These are phyloP conservation scores for Nothoprocta pentlandii DNA, from an alignment of 2,113 vertebrate genomes.

Conservation along the genomic window DNA sequence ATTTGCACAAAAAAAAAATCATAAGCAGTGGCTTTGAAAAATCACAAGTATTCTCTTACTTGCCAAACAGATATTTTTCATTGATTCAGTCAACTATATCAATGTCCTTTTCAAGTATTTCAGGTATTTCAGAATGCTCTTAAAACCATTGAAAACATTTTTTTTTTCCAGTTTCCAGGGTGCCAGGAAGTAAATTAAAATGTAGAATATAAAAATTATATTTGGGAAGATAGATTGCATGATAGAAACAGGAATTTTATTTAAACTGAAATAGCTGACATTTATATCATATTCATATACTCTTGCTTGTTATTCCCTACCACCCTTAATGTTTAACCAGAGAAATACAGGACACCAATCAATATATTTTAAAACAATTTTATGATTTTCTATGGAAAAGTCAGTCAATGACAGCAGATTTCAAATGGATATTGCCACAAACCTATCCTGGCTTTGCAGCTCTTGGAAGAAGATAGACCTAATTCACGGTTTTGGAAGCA, in stretches of 20 bases:
- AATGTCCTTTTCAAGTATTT: not conserved
- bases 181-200: not conserved
- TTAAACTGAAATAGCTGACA: not conserved
- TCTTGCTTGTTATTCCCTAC: not conserved
- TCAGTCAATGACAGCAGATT: not conserved
- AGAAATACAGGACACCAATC: not conserved
- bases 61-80: not conserved
- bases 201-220: not conserved
- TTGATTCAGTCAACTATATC: not conserved
- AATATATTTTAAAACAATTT: not conserved
- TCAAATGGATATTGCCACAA: not conserved
- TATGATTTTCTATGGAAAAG: not conserved
- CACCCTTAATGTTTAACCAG: not conserved
- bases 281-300: not conserved
- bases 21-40: not conserved
- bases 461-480: not conserved
- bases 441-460: not conserved
- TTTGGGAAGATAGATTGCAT: not conserved
- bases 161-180: not conserved
- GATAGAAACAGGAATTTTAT: not conserved
- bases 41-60: not conserved
- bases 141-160: not conserved
- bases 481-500: not conserved
- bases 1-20: not conserved
- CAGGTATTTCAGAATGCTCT: not conserved